phyloP scores from a whole-genome alignment of 2,888 invertebrate genomes.

The Quadroppia sp. region DNA sequence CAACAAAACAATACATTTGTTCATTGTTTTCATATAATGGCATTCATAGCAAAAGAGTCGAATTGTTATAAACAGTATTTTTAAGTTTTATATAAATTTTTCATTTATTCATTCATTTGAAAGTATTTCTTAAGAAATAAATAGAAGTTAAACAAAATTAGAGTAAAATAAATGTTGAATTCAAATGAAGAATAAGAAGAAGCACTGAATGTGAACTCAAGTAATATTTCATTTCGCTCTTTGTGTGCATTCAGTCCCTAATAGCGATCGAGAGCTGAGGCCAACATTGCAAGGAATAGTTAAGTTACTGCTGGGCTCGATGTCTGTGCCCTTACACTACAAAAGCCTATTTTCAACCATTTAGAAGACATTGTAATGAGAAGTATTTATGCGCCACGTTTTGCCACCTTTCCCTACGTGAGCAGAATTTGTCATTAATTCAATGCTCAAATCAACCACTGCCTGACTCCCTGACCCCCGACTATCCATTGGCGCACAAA shows the following conservation, averaged over 20 bases:
- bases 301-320: too few relatives aligned
- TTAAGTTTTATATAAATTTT: not conserved
- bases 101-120: slow-evolving; percentile 12
- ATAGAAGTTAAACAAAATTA: not conserved
- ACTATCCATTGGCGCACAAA: not conserved
- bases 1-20: too few relatives aligned
- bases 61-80: not conserved
- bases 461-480: not conserved
- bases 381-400: slow-evolving; percentile 34
- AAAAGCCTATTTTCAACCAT: not conserved
- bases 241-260: not conserved
- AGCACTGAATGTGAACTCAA: not conserved
- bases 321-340: not conserved
- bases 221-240: slow-evolving; percentile 2
- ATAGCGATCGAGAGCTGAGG: too few relatives aligned
- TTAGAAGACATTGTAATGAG: slow-evolving; percentile 28
- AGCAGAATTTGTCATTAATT: too few relatives aligned
- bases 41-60: too few relatives aligned
- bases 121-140: not conserved
- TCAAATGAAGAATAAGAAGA: not conserved
- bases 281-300: too few relatives aligned
- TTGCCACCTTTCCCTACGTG: slow-evolving; percentile 22
- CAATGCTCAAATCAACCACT: not conserved
- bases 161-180: not conserved
- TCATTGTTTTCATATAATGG: too few relatives aligned